phyloP scores from a whole-genome alignment of 1,140 invertebrate species.

The Venturia canescens region DNA sequence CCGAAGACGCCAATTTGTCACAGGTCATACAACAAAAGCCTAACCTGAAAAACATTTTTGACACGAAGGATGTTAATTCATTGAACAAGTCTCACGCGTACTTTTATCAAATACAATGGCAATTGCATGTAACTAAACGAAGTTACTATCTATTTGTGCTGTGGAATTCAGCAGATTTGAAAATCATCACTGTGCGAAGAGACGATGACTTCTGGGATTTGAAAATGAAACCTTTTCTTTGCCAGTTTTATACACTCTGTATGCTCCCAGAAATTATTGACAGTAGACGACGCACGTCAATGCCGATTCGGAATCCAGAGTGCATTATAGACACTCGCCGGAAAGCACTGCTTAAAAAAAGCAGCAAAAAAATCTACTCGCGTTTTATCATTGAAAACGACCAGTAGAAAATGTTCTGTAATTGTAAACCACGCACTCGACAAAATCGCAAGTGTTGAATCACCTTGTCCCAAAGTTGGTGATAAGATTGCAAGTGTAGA shows the following conservation, averaged over 20 bases:
- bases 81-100: slow-evolving; percentile 59
- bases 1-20: slow-evolving; percentile 10
- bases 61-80: slow-evolving; percentile 5
- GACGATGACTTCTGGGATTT: slow-evolving; percentile 51
- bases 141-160: slow-evolving; percentile 56
- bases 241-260: slow-evolving; percentile 62
- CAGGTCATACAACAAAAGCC: background rate
- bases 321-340: slow-evolving; percentile 53
- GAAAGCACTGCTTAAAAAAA: slow-evolving; percentile 35
- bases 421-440: background rate
- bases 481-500: background rate
- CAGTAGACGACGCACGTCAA: slow-evolving; percentile 56
- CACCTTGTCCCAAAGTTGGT: background rate
- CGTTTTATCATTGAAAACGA: no score
- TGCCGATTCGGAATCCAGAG: slow-evolving; percentile 59
- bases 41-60: slow-evolving; percentile 50
- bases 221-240: slow-evolving; percentile 53
- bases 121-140: slow-evolving; percentile 57
- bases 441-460: background rate
- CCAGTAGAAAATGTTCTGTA: background rate
- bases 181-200: slow-evolving; percentile 29
- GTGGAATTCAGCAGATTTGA: slow-evolving; percentile 51
- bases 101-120: slow-evolving; percentile 64
- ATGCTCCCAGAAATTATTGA: slow-evolving; percentile 68
- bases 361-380: background rate